Evolutionary conservation across 2,888 invertebrate species (phyloP), one percentile per base, ranked within the genome.

Genomic region (Linnaemya tessellans): DNA sequence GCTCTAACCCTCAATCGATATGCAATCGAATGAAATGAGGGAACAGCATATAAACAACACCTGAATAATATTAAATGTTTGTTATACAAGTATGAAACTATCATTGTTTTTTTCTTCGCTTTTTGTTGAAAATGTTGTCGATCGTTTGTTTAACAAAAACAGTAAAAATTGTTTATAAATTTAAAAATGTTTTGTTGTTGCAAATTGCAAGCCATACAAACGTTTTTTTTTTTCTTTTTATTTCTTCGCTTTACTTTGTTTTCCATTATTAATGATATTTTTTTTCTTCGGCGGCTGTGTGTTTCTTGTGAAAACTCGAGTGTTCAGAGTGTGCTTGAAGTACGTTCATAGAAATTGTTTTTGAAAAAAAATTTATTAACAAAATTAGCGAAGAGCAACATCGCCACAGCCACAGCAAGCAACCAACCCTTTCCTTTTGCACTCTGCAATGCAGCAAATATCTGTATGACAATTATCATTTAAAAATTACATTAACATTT

Each of bases 321-420:
- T 87, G 88, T 86, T 82, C 68, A 86, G 86, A 87, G 88, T 87
- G 88, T 88, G 88, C 86, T 88, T 54, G 84, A 88, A 88, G 88
- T 87, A 88, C 87, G 88, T 82, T 85, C 87, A 68, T 68, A 80
- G 85, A 87, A 87, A 74, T 79, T 60, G 35, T 68, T 74, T 73
- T 49, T 11, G 5, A 3, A 41, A 15, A 67, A 64, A 79, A 75
- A 46, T 74, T 18, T 64, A 71, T 35, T 46, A 30, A 70, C 25
- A 65, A 83, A 71, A 77, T 64, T 64, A 71, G 68, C 56, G 73
- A 49, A 11, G 11, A 41, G 13, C 1, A 11, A 13, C 11, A 41
- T 13, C 11, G 11, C 60, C 65, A 58, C 10, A 43, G n/a, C 22
- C 22, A 2, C 25, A 43, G 15, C 62, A 4, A 46, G 9, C 22